These are phyloP conservation scores for Bemisia tabaci DNA, from an alignment of 1,140 invertebrate species.

Conservation along the genomic window DNA sequence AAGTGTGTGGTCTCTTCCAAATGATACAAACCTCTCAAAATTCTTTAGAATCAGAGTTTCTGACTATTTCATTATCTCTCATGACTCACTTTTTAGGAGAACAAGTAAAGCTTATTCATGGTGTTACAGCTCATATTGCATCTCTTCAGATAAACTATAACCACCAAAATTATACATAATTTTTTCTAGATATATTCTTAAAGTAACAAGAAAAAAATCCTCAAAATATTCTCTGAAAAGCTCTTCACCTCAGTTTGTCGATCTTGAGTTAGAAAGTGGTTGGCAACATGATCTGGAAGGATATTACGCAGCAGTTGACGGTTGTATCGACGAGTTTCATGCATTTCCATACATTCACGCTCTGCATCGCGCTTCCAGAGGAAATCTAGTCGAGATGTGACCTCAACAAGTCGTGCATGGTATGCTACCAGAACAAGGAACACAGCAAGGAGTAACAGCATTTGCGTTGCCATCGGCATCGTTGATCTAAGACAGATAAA, in stretches of 20 bases:
- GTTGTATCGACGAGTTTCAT: conserved; percentile 72
- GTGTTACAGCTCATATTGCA: no score
- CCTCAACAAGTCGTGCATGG: conserved; percentile 78
- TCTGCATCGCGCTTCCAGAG: conserved; percentile 90
- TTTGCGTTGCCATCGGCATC: conserved; percentile 55
- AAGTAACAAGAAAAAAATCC: conserved; percentile 1
- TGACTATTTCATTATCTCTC: not conserved
- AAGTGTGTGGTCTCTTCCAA: no score
- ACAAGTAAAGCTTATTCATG: not conserved
- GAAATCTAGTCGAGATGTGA: conserved; percentile 81
- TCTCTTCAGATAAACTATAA: no score
- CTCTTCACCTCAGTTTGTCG: conserved; percentile 47
- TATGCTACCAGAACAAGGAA: conserved; percentile 80
- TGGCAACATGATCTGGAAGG: conserved; percentile 87
- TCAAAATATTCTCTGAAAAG: no score
- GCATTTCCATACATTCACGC: conserved; percentile 80
- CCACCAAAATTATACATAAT: no score
- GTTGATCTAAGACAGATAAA: conserved; percentile 29
- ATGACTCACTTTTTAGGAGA: not conserved
- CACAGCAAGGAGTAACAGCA: conserved; percentile 62
- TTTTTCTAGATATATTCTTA: not conserved
- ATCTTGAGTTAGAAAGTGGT: conserved; percentile 74
- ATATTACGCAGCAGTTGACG: conserved; percentile 82
- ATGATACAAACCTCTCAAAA: no score
- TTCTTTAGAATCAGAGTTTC: no score